Conservation (phyloP, 2,797 vertebrate species). For the Myotis vivesi region DNA sequence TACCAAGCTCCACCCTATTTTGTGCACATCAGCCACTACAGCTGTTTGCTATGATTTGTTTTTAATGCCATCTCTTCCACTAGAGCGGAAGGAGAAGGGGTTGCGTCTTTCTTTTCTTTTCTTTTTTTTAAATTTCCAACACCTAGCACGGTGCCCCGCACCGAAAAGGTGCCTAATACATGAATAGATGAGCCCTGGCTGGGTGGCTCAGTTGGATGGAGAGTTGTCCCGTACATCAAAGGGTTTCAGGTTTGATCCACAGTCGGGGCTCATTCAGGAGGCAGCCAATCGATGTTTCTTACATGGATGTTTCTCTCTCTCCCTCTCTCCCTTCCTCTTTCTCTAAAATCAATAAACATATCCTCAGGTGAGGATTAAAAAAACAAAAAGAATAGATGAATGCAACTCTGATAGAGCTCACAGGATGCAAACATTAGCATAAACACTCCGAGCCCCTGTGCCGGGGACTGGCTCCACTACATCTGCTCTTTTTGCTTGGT, state of each 20-base stretch:
- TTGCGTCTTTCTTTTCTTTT: background rate
- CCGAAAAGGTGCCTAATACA: background rate
- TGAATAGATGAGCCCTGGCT: background rate
- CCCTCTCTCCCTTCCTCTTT: background rate
- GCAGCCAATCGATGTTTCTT: background rate
- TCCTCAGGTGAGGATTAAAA: background rate
- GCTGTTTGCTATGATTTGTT: background rate
- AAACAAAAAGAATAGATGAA: background rate
- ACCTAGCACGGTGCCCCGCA: background rate
- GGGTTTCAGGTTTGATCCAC: background rate
- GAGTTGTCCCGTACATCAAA: background rate
- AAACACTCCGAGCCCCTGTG: background rate
- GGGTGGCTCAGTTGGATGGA: background rate
- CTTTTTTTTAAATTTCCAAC: background rate
- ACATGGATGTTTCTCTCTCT: background rate
- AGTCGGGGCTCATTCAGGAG: background rate
- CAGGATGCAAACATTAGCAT: background rate
- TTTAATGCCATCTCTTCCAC: background rate
- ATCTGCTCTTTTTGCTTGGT: background rate
- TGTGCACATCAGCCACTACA: background rate
- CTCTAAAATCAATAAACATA: background rate
- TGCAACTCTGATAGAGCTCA: background rate
- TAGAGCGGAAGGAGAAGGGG: background rate
- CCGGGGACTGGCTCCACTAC: background rate
- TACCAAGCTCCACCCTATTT: background rate